Conservation (phyloP, 1,140 invertebrate species). For the Venturia canescens region DNA sequence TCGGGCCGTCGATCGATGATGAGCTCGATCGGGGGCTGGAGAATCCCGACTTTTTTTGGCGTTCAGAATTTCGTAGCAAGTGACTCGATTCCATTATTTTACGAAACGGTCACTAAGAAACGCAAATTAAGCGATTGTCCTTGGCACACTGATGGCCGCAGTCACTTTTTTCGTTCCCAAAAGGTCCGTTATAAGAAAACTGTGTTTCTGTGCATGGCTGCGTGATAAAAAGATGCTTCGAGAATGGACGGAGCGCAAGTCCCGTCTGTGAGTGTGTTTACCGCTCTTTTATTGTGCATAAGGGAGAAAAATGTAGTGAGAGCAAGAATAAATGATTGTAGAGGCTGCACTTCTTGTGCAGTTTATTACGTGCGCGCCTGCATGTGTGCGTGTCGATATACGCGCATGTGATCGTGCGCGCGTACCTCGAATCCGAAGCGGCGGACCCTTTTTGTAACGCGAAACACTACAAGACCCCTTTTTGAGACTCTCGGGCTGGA, state of each 20-base stretch:
- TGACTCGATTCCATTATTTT: no score
- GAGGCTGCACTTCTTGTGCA: slow-evolving; percentile 9
- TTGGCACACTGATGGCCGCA: neutral
- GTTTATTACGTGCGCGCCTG: neutral
- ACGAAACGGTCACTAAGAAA: no score
- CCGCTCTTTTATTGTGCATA: neutral
- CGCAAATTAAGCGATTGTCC: no score
- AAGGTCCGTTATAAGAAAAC: neutral
- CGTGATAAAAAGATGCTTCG: neutral
- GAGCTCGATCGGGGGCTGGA: no score
- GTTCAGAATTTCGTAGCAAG: no score
- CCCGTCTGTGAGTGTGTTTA: slow-evolving; percentile 25
- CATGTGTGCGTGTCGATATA: neutral
- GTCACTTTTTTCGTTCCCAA: neutral
- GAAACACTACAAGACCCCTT: slow-evolving; percentile 45
- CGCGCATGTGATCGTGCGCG: neutral
- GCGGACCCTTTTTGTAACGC: slow-evolving; percentile 32
- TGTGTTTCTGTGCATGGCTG: no score
- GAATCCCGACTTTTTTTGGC: no score
- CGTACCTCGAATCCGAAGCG: neutral
- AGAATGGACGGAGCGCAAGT: neutral
- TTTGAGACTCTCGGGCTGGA: neutral
- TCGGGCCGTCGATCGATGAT: slow-evolving; percentile 4
- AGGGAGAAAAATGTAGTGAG: slow-evolving; percentile 14
- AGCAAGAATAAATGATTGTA: slow-evolving; percentile 30